Base-by-base conservation (phyloP, 2,888 invertebrate genomes). In the Drosophila maculinotata region DNA sequence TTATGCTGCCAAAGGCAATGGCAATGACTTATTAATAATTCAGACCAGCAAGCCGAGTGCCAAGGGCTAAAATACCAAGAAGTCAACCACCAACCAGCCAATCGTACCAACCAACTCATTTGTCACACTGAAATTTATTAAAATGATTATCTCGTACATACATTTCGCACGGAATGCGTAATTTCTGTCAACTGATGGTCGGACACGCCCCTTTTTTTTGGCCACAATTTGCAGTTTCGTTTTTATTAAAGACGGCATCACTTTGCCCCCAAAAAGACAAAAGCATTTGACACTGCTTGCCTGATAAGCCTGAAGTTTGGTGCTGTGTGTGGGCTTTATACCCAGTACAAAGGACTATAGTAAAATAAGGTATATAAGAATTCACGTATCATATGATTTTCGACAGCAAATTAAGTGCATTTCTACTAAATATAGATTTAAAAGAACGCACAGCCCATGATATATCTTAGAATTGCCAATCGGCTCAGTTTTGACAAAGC, bases 61-160 rank as follows among this genome's bases (percentile, higher is more conserved):
- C 7, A 42, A 42, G 33, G 56, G 42, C 58, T 33, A 47, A 45
- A n/a, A 28, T 41, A 23, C 41, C 30, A 35, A 44, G 30, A 10
- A 25, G 36, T 14, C 35, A 28, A 38, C 10, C 15, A 35, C 17
- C 12, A 26, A 42, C 15, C 31, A 26, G 15, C 31, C 52, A 49
- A 57, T 49, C 48, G 30, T 42, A 41, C 63, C 45, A 67, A 58
- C 63, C 64, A 57, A 69, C 76, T 79, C 87, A 88, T 85, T 85
- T 85, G 87, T 85, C 88, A 85, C 84, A 69, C 69, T 64, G 74
- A 86, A 83, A 85, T 85, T 86, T 88, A 85, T 85, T 85, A 85
- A 85, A 85, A 88, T 85, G 88, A 83, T 88, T 85, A 85, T 85
- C 84, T 85, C 84, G 81, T 84, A 68, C 66, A 76, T 65, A 76